Percentiles rank a stretch among this genome's conserved stretches.
These are phyloP conservation scores for Australoheros scitulus DNA, from an alignment of 2,113 vertebrate species.

Conservation along the genomic window DNA sequence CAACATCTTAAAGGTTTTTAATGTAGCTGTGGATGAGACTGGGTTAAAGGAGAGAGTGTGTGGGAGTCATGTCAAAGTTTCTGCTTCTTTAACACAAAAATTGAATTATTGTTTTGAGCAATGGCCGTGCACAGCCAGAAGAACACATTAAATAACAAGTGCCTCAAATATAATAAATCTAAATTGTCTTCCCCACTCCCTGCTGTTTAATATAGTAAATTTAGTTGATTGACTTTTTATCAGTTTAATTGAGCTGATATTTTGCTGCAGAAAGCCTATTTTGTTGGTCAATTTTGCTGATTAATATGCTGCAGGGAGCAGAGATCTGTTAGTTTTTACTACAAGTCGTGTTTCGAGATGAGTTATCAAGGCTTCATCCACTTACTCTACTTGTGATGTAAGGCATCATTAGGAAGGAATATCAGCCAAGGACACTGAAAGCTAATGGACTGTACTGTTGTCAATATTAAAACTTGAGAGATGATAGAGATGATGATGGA, in stretches of 20 bases:
- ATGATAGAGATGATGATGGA: conserved; percentile 31
- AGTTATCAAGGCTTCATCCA: conserved; percentile 3
- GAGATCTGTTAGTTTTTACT: conserved; percentile 1
- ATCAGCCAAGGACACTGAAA: conserved; percentile 40
- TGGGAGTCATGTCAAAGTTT: not conserved
- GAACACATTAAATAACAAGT: not conserved
- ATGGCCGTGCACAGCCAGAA: not conserved
- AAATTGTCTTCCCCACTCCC: not conserved
- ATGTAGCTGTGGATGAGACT: not conserved
- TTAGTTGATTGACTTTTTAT: not conserved
- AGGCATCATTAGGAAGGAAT: conserved; percentile 32
- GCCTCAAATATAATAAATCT: not conserved
- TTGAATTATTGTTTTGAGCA: too few relatives aligned
- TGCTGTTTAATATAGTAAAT: not conserved
- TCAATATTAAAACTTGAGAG: conserved; percentile 40
- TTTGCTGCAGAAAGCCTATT: not conserved
- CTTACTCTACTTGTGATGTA: conserved; percentile 17
- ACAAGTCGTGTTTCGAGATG: conserved; percentile 4
- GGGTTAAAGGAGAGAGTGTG: not conserved
- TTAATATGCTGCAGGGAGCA: not conserved
- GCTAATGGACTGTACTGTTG: conserved; percentile 50
- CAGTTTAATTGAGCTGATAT: not conserved
- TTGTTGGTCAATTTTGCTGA: not conserved
- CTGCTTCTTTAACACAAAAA: too few relatives aligned
- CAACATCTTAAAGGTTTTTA: not conserved